Evolutionary conservation across 1,140 invertebrate genomes (phyloP).

Genomic region (Aporrectodea caliginosa): DNA sequence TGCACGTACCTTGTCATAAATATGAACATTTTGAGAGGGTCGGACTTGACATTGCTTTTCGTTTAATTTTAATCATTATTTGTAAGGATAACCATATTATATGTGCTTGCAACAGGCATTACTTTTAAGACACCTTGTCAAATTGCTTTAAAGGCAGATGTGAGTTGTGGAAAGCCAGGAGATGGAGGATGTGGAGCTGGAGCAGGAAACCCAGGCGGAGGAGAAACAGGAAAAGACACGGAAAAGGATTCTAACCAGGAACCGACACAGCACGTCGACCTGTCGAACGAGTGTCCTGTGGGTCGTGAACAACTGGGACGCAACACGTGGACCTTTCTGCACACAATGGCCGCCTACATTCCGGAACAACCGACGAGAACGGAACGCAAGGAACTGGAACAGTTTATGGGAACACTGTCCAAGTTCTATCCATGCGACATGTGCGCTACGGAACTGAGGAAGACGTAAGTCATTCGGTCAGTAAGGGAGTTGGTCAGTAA

Average conservation of each 20-base stretch:
- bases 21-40: neutral
- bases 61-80: neutral
- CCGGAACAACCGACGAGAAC: slow-evolving; percentile 73
- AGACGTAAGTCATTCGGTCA: slow-evolving; percentile 68
- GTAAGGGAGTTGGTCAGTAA: too few relatives aligned
- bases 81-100: too few relatives aligned
- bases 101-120: too few relatives aligned
- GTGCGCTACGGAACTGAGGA: slow-evolving; percentile 76
- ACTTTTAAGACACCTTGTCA: too few relatives aligned
- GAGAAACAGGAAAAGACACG: neutral
- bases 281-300: neutral
- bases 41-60: neutral
- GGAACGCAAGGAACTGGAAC: slow-evolving; percentile 71
- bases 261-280: neutral
- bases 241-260: neutral
- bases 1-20: neutral
- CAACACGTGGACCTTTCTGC: slow-evolving; percentile 83
- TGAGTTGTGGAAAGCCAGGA: neutral
- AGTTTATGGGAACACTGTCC: slow-evolving; percentile 79
- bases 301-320: slow-evolving; percentile 48
- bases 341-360: slow-evolving; percentile 94
- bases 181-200: neutral
- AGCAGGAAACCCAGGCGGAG: neutral
- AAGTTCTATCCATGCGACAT: slow-evolving; percentile 90
- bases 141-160: too few relatives aligned